A percentile compares a stretch with the other conserved stretches of the same genome.
Conservation (phyloP, 2,113 vertebrate genomes). For the Atlantisia rogersi region DNA sequence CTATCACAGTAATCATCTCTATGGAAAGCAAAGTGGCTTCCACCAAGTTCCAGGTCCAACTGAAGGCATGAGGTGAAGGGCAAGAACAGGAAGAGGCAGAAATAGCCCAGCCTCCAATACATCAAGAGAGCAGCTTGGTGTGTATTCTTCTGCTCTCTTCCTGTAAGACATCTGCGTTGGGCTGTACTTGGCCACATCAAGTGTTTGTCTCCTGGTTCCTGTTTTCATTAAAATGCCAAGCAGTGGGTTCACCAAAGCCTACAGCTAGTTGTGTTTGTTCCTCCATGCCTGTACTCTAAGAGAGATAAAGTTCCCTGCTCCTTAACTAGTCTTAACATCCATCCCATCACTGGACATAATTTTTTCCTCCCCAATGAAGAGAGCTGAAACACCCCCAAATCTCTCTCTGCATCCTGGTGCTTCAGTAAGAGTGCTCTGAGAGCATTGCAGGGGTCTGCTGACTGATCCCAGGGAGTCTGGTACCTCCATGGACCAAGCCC, state of each 20-base stretch:
- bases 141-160: not conserved
- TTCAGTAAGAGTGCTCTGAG: not conserved
- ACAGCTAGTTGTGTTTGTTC: not conserved
- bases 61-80: not conserved
- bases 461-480: not conserved
- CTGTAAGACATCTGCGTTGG: not conserved
- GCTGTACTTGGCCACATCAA: not conserved
- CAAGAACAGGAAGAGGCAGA: not conserved
- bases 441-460: not conserved
- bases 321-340: not conserved
- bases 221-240: not conserved
- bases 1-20: not conserved
- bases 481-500: not conserved
- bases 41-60: not conserved
- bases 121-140: not conserved
- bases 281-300: not conserved
- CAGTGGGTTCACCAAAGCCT: not conserved
- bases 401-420: not conserved
- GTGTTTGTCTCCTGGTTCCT: not conserved
- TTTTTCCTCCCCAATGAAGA: not conserved
- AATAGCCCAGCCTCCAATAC: not conserved
- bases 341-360: fast-evolving
- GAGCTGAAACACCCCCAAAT: not conserved
- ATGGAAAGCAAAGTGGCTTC: not conserved
- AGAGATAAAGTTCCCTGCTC: not conserved